Evolutionary conservation across 1,140 invertebrate species (phyloP).

Genomic region (Mactra quadrangularis): DNA sequence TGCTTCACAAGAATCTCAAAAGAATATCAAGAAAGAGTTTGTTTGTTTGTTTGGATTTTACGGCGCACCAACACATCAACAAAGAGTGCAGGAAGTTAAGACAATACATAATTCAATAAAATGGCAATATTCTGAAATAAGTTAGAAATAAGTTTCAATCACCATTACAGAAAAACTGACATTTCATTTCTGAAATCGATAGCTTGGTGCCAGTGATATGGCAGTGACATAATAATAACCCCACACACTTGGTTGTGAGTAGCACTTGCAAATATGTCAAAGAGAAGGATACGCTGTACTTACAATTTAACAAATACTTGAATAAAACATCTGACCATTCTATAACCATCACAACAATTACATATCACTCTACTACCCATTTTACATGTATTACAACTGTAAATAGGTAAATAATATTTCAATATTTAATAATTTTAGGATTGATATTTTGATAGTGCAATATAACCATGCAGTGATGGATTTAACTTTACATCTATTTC

Average conservation of each 20-base stretch:
- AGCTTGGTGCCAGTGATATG: too few relatives aligned
- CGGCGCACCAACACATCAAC: too few relatives aligned
- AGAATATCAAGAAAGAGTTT: background rate
- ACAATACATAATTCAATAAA: too few relatives aligned
- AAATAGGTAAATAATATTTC: background rate
- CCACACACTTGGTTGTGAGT: too few relatives aligned
- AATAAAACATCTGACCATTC: constrained; percentile 68
- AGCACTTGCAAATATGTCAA: too few relatives aligned
- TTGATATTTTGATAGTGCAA: background rate
- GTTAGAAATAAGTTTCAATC: too few relatives aligned
- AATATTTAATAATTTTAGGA: background rate
- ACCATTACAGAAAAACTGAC: too few relatives aligned
- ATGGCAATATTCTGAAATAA: too few relatives aligned
- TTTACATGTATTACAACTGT: constrained; percentile 64
- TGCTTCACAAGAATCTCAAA: background rate
- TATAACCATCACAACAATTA: constrained; percentile 66
- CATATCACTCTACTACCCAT: constrained; percentile 69
- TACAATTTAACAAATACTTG: constrained; percentile 81
- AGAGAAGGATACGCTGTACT: too few relatives aligned
- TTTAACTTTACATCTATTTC: constrained; percentile 1
- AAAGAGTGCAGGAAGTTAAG: too few relatives aligned
- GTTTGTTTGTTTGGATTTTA: background rate
- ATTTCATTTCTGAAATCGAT: too few relatives aligned
- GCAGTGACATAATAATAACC: constrained; percentile 13
- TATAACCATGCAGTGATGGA: background rate